phyloP scores from a whole-genome alignment of 2,797 vertebrate genomes.

The Lagorchestes hirsutus region DNA sequence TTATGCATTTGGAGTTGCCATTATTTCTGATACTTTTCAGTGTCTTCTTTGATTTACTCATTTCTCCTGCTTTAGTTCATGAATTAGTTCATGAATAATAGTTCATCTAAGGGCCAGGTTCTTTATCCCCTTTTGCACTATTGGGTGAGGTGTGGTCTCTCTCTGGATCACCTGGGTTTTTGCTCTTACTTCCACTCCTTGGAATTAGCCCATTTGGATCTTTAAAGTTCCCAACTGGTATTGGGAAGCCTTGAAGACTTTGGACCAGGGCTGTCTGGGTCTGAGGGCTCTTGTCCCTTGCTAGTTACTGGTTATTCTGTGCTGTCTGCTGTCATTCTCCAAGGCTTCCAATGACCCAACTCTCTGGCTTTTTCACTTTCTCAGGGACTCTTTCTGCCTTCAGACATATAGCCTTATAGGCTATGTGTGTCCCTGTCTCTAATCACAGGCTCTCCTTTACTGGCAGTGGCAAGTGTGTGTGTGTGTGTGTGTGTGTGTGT shows the following conservation, averaged over 20 bases:
- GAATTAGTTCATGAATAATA: not conserved
- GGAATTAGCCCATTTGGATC: not conserved
- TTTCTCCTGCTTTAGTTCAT: not conserved
- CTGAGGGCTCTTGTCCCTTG: not conserved
- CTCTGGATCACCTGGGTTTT: not conserved
- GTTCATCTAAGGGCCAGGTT: not conserved
- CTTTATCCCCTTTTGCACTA: not conserved
- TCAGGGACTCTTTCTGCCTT: not conserved
- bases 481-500: too few species aligned
- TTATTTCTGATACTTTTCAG: not conserved
- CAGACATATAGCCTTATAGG: not conserved
- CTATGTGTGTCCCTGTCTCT: too few species aligned
- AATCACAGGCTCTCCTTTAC: too few species aligned
- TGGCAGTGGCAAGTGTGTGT: too few species aligned
- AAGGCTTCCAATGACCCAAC: not conserved
- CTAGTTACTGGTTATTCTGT: not conserved
- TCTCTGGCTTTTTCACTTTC: not conserved
- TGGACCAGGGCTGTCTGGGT: not conserved
- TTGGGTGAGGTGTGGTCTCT: not conserved
- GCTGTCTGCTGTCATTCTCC: not conserved
- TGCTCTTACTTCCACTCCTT: not conserved
- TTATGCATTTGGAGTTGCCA: not conserved
- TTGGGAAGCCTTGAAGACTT: not conserved
- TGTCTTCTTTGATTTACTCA: not conserved
- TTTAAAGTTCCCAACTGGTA: not conserved